Conservation (phyloP, 2,113 vertebrate species). For the Ophthalmolycus amberensis region DNA sequence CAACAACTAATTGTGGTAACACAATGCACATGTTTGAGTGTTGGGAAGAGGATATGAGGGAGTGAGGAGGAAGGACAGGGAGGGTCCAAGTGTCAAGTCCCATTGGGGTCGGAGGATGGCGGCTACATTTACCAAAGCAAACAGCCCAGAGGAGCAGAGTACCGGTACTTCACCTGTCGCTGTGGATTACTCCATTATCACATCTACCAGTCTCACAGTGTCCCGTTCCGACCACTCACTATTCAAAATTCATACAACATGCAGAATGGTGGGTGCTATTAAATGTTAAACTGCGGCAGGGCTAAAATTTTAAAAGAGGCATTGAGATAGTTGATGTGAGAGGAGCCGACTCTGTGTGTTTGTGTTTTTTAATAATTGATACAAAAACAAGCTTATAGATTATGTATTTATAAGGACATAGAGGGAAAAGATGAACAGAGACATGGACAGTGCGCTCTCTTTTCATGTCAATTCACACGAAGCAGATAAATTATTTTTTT, state of each 20-base stretch:
- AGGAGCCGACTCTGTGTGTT: background rate
- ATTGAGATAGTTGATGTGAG: background rate
- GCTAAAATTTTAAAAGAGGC: constrained; percentile 20
- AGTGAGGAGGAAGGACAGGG: constrained; percentile 47
- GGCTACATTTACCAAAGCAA: constrained; percentile 77
- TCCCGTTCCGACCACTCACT: constrained; percentile 55
- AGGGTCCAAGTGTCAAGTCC: constrained; percentile 76
- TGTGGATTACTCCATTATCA: constrained; percentile 70
- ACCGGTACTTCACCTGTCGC: constrained; percentile 80
- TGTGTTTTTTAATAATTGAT: background rate
- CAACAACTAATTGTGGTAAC: constrained; percentile 5
- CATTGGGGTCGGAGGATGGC: constrained; percentile 77
- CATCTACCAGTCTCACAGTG: constrained; percentile 62
- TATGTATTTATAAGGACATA: too few relatives aligned
- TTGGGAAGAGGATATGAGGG: constrained; percentile 29
- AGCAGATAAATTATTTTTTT: too few relatives aligned
- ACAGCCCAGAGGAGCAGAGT: constrained; percentile 73
- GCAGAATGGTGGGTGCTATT: constrained; percentile 39
- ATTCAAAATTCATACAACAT: constrained; percentile 72
- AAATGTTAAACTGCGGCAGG: constrained; percentile 54
- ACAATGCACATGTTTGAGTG: constrained; percentile 10
- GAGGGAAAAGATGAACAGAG: too few relatives aligned
- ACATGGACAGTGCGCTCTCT: too few relatives aligned
- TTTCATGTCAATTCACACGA: too few relatives aligned
- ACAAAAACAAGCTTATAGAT: too few relatives aligned